Evolutionary conservation across 1,140 invertebrate species (phyloP), one percentile per base, ranked within the genome.

Genomic region (Hydropsyche tenuis): DNA sequence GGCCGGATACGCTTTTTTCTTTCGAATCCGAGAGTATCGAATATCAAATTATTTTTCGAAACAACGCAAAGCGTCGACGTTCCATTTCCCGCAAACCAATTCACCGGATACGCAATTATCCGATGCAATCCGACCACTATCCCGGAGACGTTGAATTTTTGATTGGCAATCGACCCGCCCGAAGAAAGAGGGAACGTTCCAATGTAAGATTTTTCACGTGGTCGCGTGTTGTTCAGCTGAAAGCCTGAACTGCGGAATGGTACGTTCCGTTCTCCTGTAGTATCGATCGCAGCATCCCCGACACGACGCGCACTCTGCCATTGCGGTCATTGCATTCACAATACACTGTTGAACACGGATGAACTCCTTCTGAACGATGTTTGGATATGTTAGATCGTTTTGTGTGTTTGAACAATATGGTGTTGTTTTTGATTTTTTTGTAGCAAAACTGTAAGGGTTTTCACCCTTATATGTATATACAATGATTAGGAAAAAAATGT

Each of bases 251-350:
- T n/a, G 56, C 18, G n/a, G 56, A 70, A 48, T 70, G 68, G 68
- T 70, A 70, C 68, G 68, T 70, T 45, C 68, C 68, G 68, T 37
- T 27, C 46, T 60, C 30, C 68, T 56, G 68, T 43, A 20, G 65
- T 70, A 70, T 70, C 68, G 68, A 70, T 70, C 68, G 68, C 68
- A 70, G 48, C 68, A 56, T 70, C 68, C 56, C 56, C 56, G n/a
- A 14, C 23, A 12, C 11, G 45, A 4, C 30, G 30, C 30, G 9
- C 30, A 37, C 30, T n/a, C n/a, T n/a, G n/a, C n/a, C n/a, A 53
- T 20, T 60, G 56, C 56, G 56, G 56, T 60, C 56, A 60, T 27
- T 60, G 56, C 56, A 60, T 60, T 60, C 56, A 60, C 56, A 48
- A 48, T 12, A 12, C 4, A 14, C 45, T 48, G 45, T 48, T 48